Evolutionary conservation across 1,140 invertebrate genomes (phyloP).

Genomic region (roundworm (Caenorhabditis elegans)): DNA sequence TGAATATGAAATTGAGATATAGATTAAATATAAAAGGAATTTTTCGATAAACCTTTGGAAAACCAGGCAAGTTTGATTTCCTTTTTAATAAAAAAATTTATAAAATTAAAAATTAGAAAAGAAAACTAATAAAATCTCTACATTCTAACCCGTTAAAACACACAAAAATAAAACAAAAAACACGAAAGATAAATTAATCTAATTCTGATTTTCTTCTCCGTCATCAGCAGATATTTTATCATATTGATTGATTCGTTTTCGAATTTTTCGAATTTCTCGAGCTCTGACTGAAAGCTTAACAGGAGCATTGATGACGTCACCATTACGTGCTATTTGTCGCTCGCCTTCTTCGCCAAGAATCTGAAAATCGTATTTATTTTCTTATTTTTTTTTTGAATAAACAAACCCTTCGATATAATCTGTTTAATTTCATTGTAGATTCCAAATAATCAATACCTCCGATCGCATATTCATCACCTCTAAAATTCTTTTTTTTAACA

Average conservation of each 20-base stretch:
- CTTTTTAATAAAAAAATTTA: no score
- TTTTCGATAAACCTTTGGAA: no score
- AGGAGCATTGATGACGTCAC: background rate
- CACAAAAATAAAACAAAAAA: background rate
- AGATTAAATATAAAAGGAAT: no score
- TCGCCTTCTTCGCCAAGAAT: constrained; percentile 39
- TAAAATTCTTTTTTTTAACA: constrained; percentile 1
- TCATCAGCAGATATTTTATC: background rate
- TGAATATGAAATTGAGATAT: no score
- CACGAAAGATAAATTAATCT: background rate
- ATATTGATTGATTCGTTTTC: background rate
- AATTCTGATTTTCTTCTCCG: background rate
- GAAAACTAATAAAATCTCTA: no score
- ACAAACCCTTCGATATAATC: background rate
- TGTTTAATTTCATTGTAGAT: constrained; percentile 39
- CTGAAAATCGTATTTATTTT: background rate
- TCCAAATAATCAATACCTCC: constrained; percentile 44
- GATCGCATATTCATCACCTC: constrained; percentile 31
- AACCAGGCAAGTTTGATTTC: no score
- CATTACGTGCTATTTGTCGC: constrained; percentile 28
- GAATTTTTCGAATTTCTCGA: background rate
- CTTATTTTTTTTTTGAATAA: background rate
- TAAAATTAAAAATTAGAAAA: no score
- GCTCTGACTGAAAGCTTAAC: background rate
- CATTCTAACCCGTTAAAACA: no score